Base-by-base conservation (phyloP, 2,888 invertebrate species). In the Clitarchus hookeri region DNA sequence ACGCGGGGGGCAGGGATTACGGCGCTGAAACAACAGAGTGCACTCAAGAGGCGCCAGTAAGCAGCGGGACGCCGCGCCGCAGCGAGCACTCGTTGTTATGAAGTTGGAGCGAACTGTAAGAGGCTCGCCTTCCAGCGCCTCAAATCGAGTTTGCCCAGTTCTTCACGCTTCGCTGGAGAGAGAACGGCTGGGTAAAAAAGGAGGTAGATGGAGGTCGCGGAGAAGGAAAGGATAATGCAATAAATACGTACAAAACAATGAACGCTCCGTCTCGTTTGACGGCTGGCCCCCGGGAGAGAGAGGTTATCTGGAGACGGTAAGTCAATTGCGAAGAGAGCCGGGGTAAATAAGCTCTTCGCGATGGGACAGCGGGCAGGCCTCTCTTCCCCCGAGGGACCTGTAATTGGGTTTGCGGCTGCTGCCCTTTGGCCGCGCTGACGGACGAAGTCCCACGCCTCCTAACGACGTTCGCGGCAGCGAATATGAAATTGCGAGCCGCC, bases 231-330 rank as follows among this genome's bases (percentile, higher is more conserved):
- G 65, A 65, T 65, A 65, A 65, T 65, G 65, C 65, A 65, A 65
- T 65, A 65, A 65, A 65, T 65, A 65, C 65, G 13, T 65, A 19
- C 65, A 65, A 65, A 65, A 65, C 65, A 65, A 65, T 65, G 65
- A 65, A 65, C 65, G 65, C 65, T 19, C 16, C 65, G 1, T 65
- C 65, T 0, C 0, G 19, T 65, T 8, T 23, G 23, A 23, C 23
- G 23, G n/a, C 23, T 1, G 23, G 19, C 65, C 65, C 2, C 23
- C 2, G 65, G n/a, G 65, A 16, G 8, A 19, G 65, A 65, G 65
- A 65, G 65, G 65, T 65, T 65, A 65, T 65, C 65, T 65, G 65
- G 65, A 65, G 65, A 19, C 65, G 65, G 65, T 65, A 65, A 65
- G 65, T 65, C 23, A 65, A 65, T 65, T 65, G 23, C 65, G 23